Evolutionary conservation across 2,888 invertebrate genomes (phyloP).

Genomic region (Tyria jacobaeae): DNA sequence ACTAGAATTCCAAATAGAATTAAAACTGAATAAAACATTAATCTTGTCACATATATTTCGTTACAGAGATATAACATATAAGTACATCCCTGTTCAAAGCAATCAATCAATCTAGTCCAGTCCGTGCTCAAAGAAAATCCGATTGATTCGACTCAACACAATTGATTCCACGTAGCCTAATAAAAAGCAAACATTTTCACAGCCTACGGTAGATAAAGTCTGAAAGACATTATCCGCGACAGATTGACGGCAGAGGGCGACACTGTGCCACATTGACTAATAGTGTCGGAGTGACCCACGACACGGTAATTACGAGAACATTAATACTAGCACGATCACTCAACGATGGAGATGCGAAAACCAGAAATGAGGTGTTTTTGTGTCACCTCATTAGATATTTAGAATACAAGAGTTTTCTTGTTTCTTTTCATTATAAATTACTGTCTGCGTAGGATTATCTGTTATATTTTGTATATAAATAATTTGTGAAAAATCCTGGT

Average conservation of each 20-base stretch:
- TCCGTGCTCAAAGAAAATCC: neutral
- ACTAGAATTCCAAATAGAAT: neutral
- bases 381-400: too few relatives aligned
- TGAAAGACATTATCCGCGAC: constrained; percentile 49
- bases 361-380: neutral
- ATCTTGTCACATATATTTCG: too few relatives aligned
- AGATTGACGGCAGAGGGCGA: constrained; percentile 42
- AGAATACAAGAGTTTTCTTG: too few relatives aligned
- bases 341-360: neutral
- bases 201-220: constrained; percentile 22
- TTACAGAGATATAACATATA: too few relatives aligned
- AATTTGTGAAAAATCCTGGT: too few relatives aligned
- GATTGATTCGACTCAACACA: too few relatives aligned
- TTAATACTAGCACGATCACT: constrained; percentile 26
- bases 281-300: constrained; percentile 40
- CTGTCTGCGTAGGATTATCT: too few relatives aligned
- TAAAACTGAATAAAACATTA: neutral
- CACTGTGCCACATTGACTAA: constrained; percentile 41
- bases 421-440: too few relatives aligned
- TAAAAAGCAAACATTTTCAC: constrained; percentile 10
- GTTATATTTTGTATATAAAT: too few relatives aligned
- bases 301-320: constrained; percentile 42
- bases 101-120: neutral
- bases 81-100: neutral
- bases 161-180: constrained; percentile 12